Evolutionary conservation across 2,888 invertebrate genomes (phyloP).

Genomic region (Scaptomyza tumidula): DNA sequence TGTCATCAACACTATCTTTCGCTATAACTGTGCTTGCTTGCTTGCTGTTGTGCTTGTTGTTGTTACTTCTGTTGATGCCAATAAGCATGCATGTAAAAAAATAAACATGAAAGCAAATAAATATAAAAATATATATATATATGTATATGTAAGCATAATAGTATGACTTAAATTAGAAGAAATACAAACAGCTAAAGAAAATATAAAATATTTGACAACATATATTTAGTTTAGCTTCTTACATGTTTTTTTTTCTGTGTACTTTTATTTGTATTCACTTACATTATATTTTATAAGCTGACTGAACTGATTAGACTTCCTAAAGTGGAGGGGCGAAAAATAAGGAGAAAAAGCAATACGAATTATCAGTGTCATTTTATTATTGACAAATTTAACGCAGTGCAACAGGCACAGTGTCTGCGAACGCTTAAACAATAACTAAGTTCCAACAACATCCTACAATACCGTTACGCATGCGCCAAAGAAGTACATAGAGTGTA

Average conservation of each 20-base stretch:
- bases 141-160: no score
- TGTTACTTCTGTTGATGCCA: constrained; percentile 25
- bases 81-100: background rate
- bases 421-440: background rate
- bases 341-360: constrained; percentile 16
- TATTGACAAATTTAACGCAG: constrained; percentile 39
- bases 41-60: constrained; percentile 9
- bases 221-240: background rate
- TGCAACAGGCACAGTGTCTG: constrained; percentile 22
- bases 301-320: constrained; percentile 33
- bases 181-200: background rate
- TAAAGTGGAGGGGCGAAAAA: constrained; percentile 29
- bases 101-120: background rate
- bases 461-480: constrained; percentile 30
- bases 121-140: background rate
- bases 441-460: background rate
- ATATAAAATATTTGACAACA: background rate
- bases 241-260: background rate
- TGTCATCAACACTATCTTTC: constrained; percentile 55
- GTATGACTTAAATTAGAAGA: background rate
- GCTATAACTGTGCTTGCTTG: constrained; percentile 17
- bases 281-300: constrained; percentile 8
- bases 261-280: background rate
- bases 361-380: constrained; percentile 53
- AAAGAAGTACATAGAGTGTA: background rate